Conservation (phyloP, 2,888 invertebrate species). For the Prosopocoilus inquinatus region DNA sequence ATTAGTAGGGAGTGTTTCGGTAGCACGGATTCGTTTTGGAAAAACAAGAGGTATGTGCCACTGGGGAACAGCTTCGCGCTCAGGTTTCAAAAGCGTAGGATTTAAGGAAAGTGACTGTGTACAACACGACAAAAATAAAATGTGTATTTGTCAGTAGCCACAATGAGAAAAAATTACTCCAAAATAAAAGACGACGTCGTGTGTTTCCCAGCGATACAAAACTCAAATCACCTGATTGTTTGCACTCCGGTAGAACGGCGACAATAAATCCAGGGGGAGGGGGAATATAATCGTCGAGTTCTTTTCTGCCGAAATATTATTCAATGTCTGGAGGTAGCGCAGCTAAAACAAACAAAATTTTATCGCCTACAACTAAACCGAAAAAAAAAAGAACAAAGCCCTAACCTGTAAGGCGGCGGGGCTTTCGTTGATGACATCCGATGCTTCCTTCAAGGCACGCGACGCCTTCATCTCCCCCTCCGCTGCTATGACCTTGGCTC, state of each 20-base stretch:
- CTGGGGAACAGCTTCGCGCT: constrained; percentile 14
- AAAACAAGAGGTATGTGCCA: constrained; percentile 2
- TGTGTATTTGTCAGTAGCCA: too few species aligned
- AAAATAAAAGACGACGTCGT: too few species aligned
- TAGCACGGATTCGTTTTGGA: not conserved
- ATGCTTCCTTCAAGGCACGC: constrained; percentile 80
- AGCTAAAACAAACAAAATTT: constrained; percentile 55
- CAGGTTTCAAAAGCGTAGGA: constrained; percentile 13
- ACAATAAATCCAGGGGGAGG: constrained; percentile 74
- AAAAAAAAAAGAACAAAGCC: not conserved
- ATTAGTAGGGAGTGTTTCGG: constrained; percentile 11
- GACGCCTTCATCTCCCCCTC: constrained; percentile 87
- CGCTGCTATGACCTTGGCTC: constrained; percentile 78
- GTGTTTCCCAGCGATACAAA: not conserved
- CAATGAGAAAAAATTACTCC: too few species aligned
- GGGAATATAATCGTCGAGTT: constrained; percentile 95
- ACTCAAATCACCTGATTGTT: not conserved
- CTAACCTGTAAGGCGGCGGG: constrained; percentile 74
- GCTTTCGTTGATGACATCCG: constrained; percentile 78
- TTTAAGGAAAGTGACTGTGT: not conserved
- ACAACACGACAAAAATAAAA: too few species aligned
- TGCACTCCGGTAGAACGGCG: constrained; percentile 9
- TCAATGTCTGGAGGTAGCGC: constrained; percentile 87
- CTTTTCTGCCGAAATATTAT: constrained; percentile 89
- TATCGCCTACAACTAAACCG: not conserved